Evolutionary conservation across 2,888 invertebrate species (phyloP).

Genomic region (Idaea dimidiata): DNA sequence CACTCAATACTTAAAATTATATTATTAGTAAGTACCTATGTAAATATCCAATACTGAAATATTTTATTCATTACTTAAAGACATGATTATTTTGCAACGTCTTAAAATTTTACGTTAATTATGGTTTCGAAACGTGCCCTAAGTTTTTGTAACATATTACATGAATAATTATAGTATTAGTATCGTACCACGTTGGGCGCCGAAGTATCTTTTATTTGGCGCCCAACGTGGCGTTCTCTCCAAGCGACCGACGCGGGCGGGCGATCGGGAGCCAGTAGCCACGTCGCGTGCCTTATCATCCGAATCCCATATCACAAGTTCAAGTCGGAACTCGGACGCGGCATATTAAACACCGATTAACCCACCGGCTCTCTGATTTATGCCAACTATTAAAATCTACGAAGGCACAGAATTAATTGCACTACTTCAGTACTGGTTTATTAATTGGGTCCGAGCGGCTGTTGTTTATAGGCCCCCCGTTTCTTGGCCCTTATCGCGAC

Average conservation of each 20-base stretch:
- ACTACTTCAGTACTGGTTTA: constrained; percentile 77
- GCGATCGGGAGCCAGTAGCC: constrained; percentile 15
- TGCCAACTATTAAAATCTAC: constrained; percentile 80
- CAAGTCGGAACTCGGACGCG: constrained; percentile 45
- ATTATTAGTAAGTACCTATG: no score
- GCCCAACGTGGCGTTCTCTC: constrained; percentile 13
- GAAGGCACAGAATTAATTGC: constrained; percentile 80
- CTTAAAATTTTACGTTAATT: no score
- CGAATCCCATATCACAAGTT: constrained; percentile 24
- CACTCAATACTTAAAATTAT: no score
- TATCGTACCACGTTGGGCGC: constrained; percentile 26
- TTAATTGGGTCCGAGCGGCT: constrained; percentile 77
- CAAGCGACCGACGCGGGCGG: constrained; percentile 6
- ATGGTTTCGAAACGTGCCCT: no score
- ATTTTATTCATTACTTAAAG: no score
- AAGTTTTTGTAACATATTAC: no score
- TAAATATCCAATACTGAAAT: no score
- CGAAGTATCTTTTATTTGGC: constrained; percentile 10
- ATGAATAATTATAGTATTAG: background rate
- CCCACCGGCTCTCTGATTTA: constrained; percentile 74
- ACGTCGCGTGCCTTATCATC: constrained; percentile 38
- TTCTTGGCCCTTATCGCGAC: constrained; percentile 73
- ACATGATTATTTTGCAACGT: no score
- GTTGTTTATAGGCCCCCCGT: constrained; percentile 77
- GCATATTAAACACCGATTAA: constrained; percentile 79